Conservation (phyloP, 1,140 invertebrate genomes). For the Delia radicum region DNA sequence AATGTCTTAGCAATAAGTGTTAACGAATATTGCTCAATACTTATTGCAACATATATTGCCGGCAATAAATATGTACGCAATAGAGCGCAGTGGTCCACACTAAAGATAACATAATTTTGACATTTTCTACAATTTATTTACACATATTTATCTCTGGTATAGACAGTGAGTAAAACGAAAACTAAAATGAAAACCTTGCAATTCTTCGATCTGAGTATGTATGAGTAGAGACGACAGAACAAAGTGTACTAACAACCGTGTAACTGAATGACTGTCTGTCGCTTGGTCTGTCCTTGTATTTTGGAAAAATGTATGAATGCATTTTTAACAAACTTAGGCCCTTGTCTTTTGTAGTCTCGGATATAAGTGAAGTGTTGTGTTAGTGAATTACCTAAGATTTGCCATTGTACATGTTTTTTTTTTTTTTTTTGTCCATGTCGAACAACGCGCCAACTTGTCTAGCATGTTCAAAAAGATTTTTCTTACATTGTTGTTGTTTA, state of each 20-base stretch:
- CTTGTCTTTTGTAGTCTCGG: neutral
- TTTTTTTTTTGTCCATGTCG: neutral
- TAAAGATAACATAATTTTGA: no score
- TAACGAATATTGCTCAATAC: no score
- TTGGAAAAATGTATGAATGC: neutral
- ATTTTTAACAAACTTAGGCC: constrained; percentile 1
- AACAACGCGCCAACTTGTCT: constrained; percentile 18
- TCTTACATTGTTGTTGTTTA: neutral
- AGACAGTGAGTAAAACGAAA: neutral
- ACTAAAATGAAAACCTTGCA: neutral
- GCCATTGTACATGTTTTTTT: neutral
- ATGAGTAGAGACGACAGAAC: neutral
- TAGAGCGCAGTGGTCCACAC: no score
- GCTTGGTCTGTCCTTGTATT: neutral
- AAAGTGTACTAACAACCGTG: neutral
- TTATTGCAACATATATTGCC: no score
- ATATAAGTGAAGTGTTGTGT: neutral
- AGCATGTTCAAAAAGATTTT: constrained; percentile 4
- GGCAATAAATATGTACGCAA: no score
- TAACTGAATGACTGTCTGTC: neutral
- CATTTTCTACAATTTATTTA: no score
- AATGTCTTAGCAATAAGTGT: no score
- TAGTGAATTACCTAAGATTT: constrained; percentile 21
- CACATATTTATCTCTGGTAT: neutral
- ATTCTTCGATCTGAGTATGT: neutral